phyloP scores from a whole-genome alignment of 2,113 vertebrate genomes.

The Semnornis frantzii region DNA sequence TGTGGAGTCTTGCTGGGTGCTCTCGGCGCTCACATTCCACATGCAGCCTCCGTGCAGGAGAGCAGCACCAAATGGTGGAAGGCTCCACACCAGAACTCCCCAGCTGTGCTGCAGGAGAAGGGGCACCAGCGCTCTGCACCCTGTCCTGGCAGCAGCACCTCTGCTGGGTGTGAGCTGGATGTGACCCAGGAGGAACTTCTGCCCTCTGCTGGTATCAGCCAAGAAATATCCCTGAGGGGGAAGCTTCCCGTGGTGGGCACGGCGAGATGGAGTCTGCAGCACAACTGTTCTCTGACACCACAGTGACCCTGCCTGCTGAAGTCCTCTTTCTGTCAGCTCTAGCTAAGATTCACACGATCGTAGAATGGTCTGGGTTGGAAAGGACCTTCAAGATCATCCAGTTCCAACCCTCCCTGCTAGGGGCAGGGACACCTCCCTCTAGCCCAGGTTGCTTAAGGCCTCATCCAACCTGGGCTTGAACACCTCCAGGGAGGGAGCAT shows the following conservation, averaged over 20 bases:
- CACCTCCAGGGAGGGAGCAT: too few relatives aligned
- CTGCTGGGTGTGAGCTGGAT: not conserved
- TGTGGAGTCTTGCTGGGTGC: conserved; percentile 51
- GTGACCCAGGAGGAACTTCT: not conserved
- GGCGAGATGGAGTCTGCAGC: not conserved
- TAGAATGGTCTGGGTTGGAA: too few relatives aligned
- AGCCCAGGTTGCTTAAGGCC: too few relatives aligned
- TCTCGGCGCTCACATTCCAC: conserved; percentile 27
- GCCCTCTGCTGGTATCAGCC: not conserved
- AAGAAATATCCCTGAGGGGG: not conserved
- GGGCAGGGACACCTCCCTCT: too few relatives aligned
- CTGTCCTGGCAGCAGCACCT: not conserved
- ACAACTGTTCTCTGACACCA: too few relatives aligned
- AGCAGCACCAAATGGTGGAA: not conserved
- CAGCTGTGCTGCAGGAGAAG: not conserved
- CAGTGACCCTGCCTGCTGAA: not conserved
- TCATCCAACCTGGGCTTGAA: too few relatives aligned
- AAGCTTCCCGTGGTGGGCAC: fast-evolving
- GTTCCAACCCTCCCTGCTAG: too few relatives aligned
- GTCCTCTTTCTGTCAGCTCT: not conserved
- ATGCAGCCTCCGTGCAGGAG: not conserved
- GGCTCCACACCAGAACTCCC: not conserved
- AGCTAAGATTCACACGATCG: too few relatives aligned
- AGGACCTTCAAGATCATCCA: too few relatives aligned
- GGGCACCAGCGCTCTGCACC: fast-evolving